phyloP scores from a whole-genome alignment of 2,113 vertebrate species.

The Gracilinanus agilis region DNA sequence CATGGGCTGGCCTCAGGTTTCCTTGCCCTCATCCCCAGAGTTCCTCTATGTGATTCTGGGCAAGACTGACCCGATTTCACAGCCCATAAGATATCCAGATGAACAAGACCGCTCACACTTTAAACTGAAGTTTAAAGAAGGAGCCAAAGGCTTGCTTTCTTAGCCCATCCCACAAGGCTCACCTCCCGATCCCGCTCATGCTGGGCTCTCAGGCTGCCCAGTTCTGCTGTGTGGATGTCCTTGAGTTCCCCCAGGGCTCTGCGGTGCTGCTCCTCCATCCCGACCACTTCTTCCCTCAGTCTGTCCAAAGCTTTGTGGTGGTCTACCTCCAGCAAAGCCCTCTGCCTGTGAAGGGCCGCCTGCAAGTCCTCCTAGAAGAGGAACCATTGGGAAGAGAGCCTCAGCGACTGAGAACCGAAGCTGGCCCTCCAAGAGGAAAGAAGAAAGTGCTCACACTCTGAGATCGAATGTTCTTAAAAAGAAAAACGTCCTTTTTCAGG shows the following conservation, averaged over 20 bases:
- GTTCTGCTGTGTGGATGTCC: constrained; percentile 78
- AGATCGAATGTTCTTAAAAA: no score
- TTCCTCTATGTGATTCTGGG: neutral
- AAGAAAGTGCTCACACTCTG: neutral
- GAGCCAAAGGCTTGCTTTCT: no score
- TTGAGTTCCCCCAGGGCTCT: constrained; percentile 85
- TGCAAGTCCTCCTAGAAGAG: constrained; percentile 72
- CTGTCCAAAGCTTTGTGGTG: constrained; percentile 83
- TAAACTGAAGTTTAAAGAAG: no score
- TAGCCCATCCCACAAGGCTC: neutral
- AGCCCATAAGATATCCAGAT: no score
- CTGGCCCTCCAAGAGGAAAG: neutral
- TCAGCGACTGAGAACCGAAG: neutral
- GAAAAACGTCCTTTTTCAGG: no score
- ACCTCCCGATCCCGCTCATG: constrained; percentile 89
- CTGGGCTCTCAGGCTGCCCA: constrained; percentile 78
- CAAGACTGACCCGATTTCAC: no score
- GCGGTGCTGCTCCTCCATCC: constrained; percentile 86
- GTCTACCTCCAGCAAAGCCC: constrained; percentile 84
- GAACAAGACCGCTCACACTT: no score
- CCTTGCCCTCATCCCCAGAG: no score
- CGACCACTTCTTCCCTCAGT: constrained; percentile 85
- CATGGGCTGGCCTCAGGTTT: no score
- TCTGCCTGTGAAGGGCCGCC: constrained; percentile 79
- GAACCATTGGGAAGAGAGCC: neutral